Evolutionary conservation across 2,888 invertebrate genomes (phyloP), one percentile per base, ranked within the genome.

Genomic region (Enchytraeus crypticus): DNA sequence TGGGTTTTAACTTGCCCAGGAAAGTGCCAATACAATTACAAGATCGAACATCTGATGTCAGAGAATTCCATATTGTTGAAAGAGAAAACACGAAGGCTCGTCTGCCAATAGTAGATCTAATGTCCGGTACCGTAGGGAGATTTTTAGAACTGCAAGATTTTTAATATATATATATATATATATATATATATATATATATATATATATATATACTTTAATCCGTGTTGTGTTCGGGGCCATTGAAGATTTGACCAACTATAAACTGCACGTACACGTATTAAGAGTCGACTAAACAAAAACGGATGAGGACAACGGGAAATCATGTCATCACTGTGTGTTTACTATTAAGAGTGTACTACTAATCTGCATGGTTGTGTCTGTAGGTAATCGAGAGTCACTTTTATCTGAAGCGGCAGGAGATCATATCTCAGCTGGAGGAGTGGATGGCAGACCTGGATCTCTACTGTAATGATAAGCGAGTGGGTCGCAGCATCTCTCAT

Each of bases 321-420:
- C n/a, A n/a, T n/a, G n/a, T n/a, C n/a, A n/a, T n/a, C n/a, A n/a
- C n/a, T n/a, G n/a, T n/a, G n/a, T n/a, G n/a, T n/a, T n/a, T n/a
- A n/a, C n/a, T n/a, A n/a, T n/a, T n/a, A n/a, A n/a, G n/a, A n/a
- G n/a, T n/a, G n/a, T n/a, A n/a, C n/a, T n/a, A n/a, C n/a, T n/a
- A n/a, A n/a, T n/a, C n/a, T n/a, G n/a, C n/a, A n/a, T 23, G 23
- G 33, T 53, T 33, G 46, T 14, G n/a, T 63, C 21, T 66, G 14
- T 74, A 89, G 87, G 89, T 92, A 56, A 90, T 95, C 68, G 88
- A 90, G 68, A 87, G 89, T 30, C 95, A 95, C 80, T 95, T 95
- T 81, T 95, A 91, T 88, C 83, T 93, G 73, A 95, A 95, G 79
- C 85, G 90, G 62, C 86, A 89, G 73, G 92, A 93, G 81, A 89